Conservation (phyloP, 1,140 invertebrate species). For the Pseudomyrmex concolor region DNA sequence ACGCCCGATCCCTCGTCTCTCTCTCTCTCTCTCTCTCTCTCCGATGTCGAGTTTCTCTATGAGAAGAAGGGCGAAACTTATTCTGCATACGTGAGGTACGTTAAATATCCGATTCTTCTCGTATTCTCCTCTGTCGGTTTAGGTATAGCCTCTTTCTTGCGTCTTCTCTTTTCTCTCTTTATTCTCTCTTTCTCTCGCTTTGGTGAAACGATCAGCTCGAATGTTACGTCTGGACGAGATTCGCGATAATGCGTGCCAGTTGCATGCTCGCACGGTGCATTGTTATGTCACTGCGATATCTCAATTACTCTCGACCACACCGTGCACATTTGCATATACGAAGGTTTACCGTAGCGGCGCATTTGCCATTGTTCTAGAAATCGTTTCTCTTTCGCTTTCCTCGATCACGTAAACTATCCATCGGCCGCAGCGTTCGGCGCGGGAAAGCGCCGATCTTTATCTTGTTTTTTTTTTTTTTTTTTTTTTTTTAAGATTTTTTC, state of each 20-base stretch:
- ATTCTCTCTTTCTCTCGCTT: not conserved
- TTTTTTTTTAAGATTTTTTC: not conserved
- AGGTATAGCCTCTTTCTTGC: not conserved
- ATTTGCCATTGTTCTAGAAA: constrained; percentile 36
- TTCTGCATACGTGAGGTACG: constrained; percentile 34
- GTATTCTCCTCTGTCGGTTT: constrained; percentile 6
- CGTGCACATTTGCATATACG: constrained; percentile 42
- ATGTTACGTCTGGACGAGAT: constrained; percentile 61
- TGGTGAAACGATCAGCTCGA: constrained; percentile 21
- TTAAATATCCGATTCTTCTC: constrained; percentile 42
- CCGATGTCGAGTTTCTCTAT: constrained; percentile 26
- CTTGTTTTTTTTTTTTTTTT: not conserved
- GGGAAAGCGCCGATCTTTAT: not conserved
- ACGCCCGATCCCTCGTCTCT: not conserved
- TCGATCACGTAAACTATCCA: not conserved
- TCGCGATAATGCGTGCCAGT: constrained; percentile 68
- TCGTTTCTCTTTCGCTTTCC: not conserved
- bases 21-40: not conserved
- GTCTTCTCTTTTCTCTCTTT: too few relatives aligned
- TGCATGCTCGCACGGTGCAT: constrained; percentile 55
- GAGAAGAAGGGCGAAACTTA: not conserved
- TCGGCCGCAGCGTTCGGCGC: not conserved
- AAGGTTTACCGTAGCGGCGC: constrained; percentile 12
- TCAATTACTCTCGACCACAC: constrained; percentile 64
- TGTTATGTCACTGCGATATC: constrained; percentile 74